These are phyloP conservation scores for Blera fallax DNA, from an alignment of 2,888 invertebrate genomes.

Conservation along the genomic window DNA sequence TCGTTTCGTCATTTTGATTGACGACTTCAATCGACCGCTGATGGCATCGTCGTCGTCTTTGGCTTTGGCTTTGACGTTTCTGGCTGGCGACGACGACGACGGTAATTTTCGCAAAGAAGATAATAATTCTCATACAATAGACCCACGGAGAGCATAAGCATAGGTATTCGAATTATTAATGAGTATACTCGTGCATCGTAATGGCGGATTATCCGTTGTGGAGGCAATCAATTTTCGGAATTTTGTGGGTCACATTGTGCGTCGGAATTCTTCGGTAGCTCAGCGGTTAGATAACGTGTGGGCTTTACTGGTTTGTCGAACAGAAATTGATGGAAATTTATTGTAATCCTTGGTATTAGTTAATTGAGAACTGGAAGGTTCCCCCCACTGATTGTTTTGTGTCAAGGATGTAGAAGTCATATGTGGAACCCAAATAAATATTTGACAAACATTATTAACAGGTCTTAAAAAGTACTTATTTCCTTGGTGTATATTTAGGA, in stretches of 20 bases:
- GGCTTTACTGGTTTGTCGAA: slow-evolving; percentile 20
- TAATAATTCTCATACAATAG: slow-evolving; percentile 38
- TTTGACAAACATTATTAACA: too few relatives aligned
- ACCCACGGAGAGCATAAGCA: slow-evolving; percentile 7
- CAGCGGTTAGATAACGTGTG: slow-evolving; percentile 15
- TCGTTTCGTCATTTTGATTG: slow-evolving; percentile 73
- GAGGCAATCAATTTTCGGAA: slow-evolving; percentile 59
- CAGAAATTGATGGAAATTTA: slow-evolving; percentile 54
- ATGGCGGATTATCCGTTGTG: slow-evolving; percentile 50
- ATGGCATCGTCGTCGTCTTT: slow-evolving; percentile 54
- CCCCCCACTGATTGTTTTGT: not conserved
- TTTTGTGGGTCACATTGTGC: slow-evolving; percentile 56
- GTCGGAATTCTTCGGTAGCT: slow-evolving; percentile 54
- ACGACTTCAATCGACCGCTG: slow-evolving; percentile 66
- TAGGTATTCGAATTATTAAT: slow-evolving; percentile 32
- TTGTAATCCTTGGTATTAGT: slow-evolving; percentile 48
- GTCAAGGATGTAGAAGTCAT: slow-evolving; percentile 8
- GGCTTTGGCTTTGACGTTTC: slow-evolving; percentile 34
- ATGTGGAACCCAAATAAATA: not conserved
- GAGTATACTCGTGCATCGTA: slow-evolving; percentile 37
- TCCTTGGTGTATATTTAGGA: too few relatives aligned
- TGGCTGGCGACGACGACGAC: slow-evolving; percentile 4
- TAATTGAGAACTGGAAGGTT: slow-evolving; percentile 20
- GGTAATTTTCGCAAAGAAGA: slow-evolving; percentile 58
- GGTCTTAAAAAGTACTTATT: too few relatives aligned